Conservation (phyloP, 64 coral and sea anemone species). For the Catalaphyllia jardinei region DNA sequence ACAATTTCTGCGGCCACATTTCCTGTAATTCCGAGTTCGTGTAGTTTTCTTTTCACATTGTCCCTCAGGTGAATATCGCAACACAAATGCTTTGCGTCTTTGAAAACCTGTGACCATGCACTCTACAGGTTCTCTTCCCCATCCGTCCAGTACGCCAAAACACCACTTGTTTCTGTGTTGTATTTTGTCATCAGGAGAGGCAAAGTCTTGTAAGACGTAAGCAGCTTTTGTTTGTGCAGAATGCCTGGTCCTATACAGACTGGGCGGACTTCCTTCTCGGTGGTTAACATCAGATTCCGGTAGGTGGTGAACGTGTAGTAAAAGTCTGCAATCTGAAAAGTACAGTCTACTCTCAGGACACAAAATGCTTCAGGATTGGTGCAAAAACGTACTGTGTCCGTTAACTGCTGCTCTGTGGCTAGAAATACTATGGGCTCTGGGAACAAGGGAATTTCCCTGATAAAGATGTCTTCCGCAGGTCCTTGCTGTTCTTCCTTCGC, state of each 20-base stretch:
- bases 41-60: conserved; percentile 55
- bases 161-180: conserved; percentile 1
- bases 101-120: conserved; percentile 26
- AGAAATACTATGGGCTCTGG: conserved; percentile 59
- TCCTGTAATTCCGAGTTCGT: neutral
- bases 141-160: conserved; percentile 39
- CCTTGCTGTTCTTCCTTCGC: conserved; percentile 57
- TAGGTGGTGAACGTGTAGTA: conserved; percentile 45
- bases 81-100: conserved; percentile 31
- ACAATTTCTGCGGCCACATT: conserved; percentile 21
- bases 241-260: conserved; percentile 34
- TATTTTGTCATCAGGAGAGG: conserved; percentile 20
- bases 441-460: conserved; percentile 60
- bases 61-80: conserved; percentile 55
- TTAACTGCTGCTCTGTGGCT: conserved; percentile 43
- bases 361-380: conserved; percentile 41
- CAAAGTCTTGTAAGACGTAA: conserved; percentile 17
- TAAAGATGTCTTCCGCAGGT: conserved; percentile 36
- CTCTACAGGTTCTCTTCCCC: conserved; percentile 43
- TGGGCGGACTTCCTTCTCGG: conserved; percentile 14
- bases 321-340: conserved; percentile 37
- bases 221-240: conserved; percentile 41
- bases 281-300: conserved; percentile 43
- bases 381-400: conserved; percentile 50
- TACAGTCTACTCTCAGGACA: conserved; percentile 18